Evolutionary conservation across 1,140 invertebrate species (phyloP), one percentile per base, ranked within the genome.

Genomic region (Probaryconus sp.): DNA sequence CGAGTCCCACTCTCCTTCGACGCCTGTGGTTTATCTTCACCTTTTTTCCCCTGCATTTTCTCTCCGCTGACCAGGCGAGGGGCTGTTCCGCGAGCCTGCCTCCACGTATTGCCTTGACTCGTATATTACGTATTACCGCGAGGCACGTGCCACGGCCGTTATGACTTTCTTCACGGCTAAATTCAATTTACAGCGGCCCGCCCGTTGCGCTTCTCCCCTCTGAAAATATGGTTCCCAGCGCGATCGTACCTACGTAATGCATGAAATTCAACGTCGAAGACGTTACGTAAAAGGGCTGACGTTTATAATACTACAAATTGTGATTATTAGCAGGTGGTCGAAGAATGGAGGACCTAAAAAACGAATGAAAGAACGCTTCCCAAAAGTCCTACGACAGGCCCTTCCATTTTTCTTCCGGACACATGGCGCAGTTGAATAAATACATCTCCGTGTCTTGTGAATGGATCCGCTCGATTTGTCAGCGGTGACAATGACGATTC

Each of bases 381-480:
- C 26, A 9, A 28, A 50, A 10, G 13, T 35, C 33, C 33, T 20
- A 47, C 53, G 55, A 31, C 18, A 11, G 40, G 30, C 33, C 13
- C 5, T 58, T 61, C 17, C 33, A 24, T 26, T 26, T 21, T 31
- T n/a, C 10, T 0, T 16, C 21, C 24, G 21, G 51, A 28, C 70
- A 63, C 42, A 68, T 63, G 70, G 60, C 51, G 21, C 56, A 68
- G 56, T 56, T 67, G 56, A 56, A 74, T 60, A 74, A 74, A 67
- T 74, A 68, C 20, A 17, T 31, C 28, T 14, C 13, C n/a, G 20
- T 42, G 20, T 58, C 17, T 11, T 20, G 14, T 74, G 42, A 63
- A 74, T 63, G 30, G 50, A 67, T 58, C 56, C 30, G 50, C 38
- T 64, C 64, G 64, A 75, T 75, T 75, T 75, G 71, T 75, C 71